Percentiles rank a stretch among this genome's conserved stretches.
Conservation (phyloP, 2,888 invertebrate genomes). For the Epirrhoe tristata region DNA sequence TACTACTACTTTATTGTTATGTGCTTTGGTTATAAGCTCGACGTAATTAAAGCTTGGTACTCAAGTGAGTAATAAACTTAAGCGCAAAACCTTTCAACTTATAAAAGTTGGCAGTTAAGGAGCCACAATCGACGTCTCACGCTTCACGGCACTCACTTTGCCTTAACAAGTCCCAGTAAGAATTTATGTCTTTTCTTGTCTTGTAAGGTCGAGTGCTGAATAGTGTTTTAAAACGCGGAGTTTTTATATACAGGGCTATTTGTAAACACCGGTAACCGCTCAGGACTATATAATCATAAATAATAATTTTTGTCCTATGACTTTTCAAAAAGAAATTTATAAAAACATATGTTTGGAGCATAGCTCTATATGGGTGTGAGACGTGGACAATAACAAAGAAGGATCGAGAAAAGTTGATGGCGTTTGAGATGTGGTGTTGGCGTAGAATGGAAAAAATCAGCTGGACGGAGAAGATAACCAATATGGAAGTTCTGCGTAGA, state of each 20-base stretch:
- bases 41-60: slow-evolving; percentile 20
- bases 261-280: too few relatives aligned
- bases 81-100: slow-evolving; percentile 28
- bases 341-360: too few relatives aligned
- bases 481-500: too few relatives aligned
- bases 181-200: slow-evolving; percentile 31
- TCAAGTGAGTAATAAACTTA: slow-evolving; percentile 20
- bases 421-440: too few relatives aligned
- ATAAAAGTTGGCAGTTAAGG: slow-evolving; percentile 31
- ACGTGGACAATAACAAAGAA: too few relatives aligned
- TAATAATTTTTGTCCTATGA: too few relatives aligned
- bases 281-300: too few relatives aligned
- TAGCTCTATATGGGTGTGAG: too few relatives aligned
- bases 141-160: slow-evolving; percentile 29
- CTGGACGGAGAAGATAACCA: too few relatives aligned
- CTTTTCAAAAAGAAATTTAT: too few relatives aligned
- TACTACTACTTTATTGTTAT: neutral
- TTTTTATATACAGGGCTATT: neutral
- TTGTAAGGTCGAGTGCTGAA: slow-evolving; percentile 8
- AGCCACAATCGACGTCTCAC: slow-evolving; percentile 34
- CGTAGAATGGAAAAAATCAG: too few relatives aligned
- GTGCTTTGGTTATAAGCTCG: neutral
- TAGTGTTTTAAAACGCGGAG: neutral
- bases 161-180: slow-evolving; percentile 34
- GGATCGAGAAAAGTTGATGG: too few relatives aligned